Percentiles rank a stretch among this genome's conserved stretches.
Conservation (phyloP, 2,113 vertebrate species). For the Hydropotes inermis region DNA sequence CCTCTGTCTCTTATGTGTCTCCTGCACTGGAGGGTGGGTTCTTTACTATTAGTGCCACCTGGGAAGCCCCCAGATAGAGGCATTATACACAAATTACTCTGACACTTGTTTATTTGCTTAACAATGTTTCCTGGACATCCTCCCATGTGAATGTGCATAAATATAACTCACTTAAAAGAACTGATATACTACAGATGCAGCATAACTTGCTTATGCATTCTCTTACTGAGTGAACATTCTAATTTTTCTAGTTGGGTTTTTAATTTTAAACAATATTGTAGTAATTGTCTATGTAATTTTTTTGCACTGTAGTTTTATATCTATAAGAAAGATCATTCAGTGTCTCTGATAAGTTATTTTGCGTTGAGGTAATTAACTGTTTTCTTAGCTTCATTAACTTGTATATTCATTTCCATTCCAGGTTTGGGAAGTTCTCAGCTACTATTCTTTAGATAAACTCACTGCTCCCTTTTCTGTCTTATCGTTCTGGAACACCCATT, state of each 20-base stretch:
- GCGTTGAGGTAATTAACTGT: neutral
- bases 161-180: neutral
- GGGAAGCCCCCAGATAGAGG: neutral
- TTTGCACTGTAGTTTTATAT: neutral
- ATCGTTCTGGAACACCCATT: neutral
- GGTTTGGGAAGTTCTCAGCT: neutral
- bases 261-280: neutral
- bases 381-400: neutral
- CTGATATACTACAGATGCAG: neutral
- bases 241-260: neutral
- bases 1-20: neutral
- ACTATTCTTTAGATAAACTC: neutral
- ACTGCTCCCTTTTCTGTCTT: neutral
- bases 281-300: neutral
- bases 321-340: neutral
- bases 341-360: neutral
- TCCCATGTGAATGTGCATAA: neutral
- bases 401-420: neutral
- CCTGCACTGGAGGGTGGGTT: neutral
- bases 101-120: neutral
- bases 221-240: neutral
- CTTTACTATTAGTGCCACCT: neutral
- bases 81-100: neutral
- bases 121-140: neutral
- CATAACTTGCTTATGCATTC: neutral